These are phyloP conservation scores for Macropis europaea DNA, from an alignment of 2,888 invertebrate species.

Conservation along the genomic window DNA sequence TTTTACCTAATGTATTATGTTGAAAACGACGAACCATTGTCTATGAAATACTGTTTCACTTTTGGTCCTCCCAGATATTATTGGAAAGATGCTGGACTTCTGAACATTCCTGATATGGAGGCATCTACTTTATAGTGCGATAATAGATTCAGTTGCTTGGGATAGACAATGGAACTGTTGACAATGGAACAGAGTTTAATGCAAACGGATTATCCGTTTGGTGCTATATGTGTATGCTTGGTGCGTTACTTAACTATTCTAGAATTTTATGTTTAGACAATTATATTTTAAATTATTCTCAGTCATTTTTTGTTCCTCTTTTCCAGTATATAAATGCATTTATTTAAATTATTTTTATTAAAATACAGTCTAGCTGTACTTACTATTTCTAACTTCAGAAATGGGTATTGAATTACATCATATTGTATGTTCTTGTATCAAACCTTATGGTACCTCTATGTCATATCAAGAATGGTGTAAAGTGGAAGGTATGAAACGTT, in stretches of 20 bases:
- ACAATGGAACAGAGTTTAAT: constrained; percentile 18
- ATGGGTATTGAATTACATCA: background rate
- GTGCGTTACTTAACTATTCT: background rate
- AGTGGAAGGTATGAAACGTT: background rate
- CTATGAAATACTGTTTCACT: constrained; percentile 91
- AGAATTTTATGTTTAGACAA: background rate
- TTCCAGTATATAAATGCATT: background rate
- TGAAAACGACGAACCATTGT: constrained; percentile 86
- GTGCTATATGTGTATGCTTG: no score
- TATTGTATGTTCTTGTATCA: background rate
- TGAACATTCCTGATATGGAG: constrained; percentile 88
- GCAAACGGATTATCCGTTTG: constrained; percentile 15
- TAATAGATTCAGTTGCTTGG: background rate
- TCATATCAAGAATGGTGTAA: background rate
- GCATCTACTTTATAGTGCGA: constrained; percentile 82
- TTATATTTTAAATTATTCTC: background rate
- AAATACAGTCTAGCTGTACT: background rate
- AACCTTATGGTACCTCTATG: background rate
- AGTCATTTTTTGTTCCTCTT: background rate
- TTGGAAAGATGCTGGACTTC: constrained; percentile 87
- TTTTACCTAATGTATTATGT: constrained; percentile 97
- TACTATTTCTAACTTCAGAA: constrained; percentile 2
- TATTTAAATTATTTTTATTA: background rate
- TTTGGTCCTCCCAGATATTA: constrained; percentile 91
- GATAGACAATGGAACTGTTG: constrained; percentile 1